Evolutionary conservation across 2,888 invertebrate species (phyloP).

Genomic region (Mythimna vitellina): DNA sequence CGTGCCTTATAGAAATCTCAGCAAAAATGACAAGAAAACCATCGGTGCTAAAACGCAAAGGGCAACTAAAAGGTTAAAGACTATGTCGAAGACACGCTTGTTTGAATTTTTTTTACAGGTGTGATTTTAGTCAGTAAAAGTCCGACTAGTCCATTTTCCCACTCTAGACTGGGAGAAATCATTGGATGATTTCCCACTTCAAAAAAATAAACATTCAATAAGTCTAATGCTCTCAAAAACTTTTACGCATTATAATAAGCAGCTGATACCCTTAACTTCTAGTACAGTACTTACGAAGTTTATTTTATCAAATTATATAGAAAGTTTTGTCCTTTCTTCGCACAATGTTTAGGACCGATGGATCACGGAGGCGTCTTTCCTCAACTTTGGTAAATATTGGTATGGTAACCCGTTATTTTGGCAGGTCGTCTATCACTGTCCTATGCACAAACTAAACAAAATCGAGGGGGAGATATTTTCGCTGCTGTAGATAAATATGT

Average conservation of each 20-base stretch:
- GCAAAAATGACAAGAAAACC: too few relatives aligned
- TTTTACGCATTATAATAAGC: slow-evolving; percentile 6
- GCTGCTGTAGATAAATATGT: slow-evolving; percentile 66
- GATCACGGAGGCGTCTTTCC: slow-evolving; percentile 69
- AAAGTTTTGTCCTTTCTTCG: slow-evolving; percentile 41
- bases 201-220: background rate
- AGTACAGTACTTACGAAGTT: slow-evolving; percentile 23
- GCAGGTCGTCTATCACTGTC: slow-evolving; percentile 80
- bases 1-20: too few relatives aligned
- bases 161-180: accelerated
- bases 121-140: background rate
- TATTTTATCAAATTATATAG: slow-evolving; percentile 42
- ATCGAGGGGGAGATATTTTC: slow-evolving; percentile 69
- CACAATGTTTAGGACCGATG: slow-evolving; percentile 68
- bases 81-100: too few relatives aligned
- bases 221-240: background rate
- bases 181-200: too few relatives aligned
- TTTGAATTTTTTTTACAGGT: too few relatives aligned
- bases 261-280: slow-evolving; percentile 28
- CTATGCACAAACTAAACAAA: slow-evolving; percentile 73
- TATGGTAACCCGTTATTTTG: slow-evolving; percentile 76
- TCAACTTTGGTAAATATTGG: slow-evolving; percentile 78
- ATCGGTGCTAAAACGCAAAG: too few relatives aligned
- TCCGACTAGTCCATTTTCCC: background rate
- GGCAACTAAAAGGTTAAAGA: too few relatives aligned